phyloP scores from a whole-genome alignment of 2,113 vertebrate genomes.

The Brachypteracias leptosomus region DNA sequence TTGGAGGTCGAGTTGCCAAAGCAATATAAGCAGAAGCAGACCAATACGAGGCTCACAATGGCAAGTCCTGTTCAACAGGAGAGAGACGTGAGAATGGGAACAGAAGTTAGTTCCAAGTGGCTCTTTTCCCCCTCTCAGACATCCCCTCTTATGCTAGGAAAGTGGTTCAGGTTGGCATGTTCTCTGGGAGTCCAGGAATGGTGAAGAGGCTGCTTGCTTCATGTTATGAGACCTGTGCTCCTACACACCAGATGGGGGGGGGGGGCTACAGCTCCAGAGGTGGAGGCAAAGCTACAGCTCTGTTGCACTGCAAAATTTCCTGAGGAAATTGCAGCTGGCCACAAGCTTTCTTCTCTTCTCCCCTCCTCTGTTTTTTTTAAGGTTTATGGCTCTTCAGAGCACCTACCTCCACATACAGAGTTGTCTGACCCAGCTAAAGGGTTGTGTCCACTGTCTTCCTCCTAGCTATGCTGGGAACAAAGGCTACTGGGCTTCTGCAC shows the following conservation, averaged over 20 bases:
- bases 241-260: fast-evolving
- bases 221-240: neutral
- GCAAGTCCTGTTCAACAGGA: neutral
- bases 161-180: neutral
- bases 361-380: neutral
- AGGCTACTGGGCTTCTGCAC: neutral
- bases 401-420: neutral
- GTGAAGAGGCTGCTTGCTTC: neutral
- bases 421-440: neutral
- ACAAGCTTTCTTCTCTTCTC: neutral
- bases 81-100: neutral
- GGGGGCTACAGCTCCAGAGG: neutral
- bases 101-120: neutral
- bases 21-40: neutral
- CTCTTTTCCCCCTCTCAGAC: neutral
- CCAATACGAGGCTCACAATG: fast-evolving
- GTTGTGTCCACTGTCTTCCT: neutral
- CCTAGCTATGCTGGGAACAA: neutral
- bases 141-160: neutral
- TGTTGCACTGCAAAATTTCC: neutral
- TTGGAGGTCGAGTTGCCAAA: neutral
- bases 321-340: neutral
- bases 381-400: neutral
- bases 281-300: neutral
- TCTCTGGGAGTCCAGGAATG: neutral